A percentile compares a stretch with the other conserved stretches of the same genome.
Evolutionary conservation across 2,888 invertebrate species (phyloP).

Genomic region (Pseudococcus viburni): DNA sequence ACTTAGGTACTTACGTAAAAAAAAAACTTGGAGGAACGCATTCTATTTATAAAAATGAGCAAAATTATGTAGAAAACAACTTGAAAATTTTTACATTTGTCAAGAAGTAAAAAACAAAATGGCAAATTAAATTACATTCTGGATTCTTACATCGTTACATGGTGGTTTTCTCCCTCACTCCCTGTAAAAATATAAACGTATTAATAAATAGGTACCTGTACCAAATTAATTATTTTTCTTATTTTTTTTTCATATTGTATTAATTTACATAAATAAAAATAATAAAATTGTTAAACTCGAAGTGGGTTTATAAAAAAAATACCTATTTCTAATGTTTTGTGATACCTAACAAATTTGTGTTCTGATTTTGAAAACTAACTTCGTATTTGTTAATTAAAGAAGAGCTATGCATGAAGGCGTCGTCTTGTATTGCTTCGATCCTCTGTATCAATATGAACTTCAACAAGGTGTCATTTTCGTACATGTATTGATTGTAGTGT

Average conservation of each 20-base stretch:
- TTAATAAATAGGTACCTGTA: background rate
- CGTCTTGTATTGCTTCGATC: slow-evolving; percentile 63
- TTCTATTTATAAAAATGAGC: slow-evolving; percentile 61
- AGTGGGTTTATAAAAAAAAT: background rate
- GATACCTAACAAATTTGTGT: background rate
- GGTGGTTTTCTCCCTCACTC: slow-evolving; percentile 51
- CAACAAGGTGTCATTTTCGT: slow-evolving; percentile 62
- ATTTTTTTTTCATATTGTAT: background rate
- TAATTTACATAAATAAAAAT: background rate
- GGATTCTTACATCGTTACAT: slow-evolving; percentile 33
- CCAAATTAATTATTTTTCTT: background rate
- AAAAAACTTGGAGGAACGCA: slow-evolving; percentile 37
- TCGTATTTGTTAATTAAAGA: slow-evolving; percentile 63
- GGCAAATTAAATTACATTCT: slow-evolving; percentile 23
- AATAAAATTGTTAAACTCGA: background rate
- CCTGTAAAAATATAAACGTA: slow-evolving; percentile 44
- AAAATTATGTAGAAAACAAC: slow-evolving; percentile 41
- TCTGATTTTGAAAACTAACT: slow-evolving; percentile 50
- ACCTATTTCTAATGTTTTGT: no score
- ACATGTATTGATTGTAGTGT: slow-evolving; percentile 64
- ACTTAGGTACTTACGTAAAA: background rate
- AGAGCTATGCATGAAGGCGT: slow-evolving; percentile 62
- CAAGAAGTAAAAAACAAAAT: slow-evolving; percentile 36
- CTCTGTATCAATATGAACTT: slow-evolving; percentile 63
- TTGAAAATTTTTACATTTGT: slow-evolving; percentile 35